phyloP scores from a whole-genome alignment of 2,113 vertebrate species.

The Neogobius melanostomus region DNA sequence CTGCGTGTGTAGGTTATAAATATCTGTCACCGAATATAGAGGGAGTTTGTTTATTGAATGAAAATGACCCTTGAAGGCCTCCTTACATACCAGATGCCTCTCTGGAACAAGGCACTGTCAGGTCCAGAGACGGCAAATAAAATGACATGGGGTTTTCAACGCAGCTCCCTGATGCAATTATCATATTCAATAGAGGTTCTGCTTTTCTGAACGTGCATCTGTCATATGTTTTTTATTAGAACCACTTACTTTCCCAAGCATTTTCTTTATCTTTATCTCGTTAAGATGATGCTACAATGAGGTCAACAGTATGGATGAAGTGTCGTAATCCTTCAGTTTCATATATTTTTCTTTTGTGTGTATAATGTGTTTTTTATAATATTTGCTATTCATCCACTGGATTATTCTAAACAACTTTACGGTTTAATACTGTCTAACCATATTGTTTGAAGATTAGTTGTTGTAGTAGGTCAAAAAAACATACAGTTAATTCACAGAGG shows the following conservation, averaged over 20 bases:
- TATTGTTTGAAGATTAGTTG: constrained; percentile 59
- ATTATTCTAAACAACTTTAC: constrained; percentile 22
- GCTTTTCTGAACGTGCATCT: background rate
- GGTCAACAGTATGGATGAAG: no score
- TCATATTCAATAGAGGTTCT: background rate
- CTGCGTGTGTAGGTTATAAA: constrained; percentile 43
- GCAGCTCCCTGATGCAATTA: background rate
- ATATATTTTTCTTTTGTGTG: no score
- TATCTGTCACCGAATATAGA: constrained; percentile 38
- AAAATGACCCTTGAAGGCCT: constrained; percentile 27
- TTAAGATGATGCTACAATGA: no score
- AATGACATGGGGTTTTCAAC: background rate
- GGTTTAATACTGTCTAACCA: constrained; percentile 57
- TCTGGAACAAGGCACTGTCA: constrained; percentile 24
- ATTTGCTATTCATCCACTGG: constrained; percentile 21
- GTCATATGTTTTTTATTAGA: background rate
- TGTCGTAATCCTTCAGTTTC: no score
- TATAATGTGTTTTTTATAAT: constrained; percentile 27
- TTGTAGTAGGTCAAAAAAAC: constrained; percentile 62
- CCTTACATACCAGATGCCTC: constrained; percentile 1
- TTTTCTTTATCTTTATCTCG: no score
- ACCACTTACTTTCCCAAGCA: no score
- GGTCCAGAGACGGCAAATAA: constrained; percentile 24
- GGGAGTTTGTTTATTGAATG: constrained; percentile 21
- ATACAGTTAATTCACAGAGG: constrained; percentile 35